Base-by-base conservation (phyloP, 1,140 invertebrate genomes). In the Euura saliciscinereae region DNA sequence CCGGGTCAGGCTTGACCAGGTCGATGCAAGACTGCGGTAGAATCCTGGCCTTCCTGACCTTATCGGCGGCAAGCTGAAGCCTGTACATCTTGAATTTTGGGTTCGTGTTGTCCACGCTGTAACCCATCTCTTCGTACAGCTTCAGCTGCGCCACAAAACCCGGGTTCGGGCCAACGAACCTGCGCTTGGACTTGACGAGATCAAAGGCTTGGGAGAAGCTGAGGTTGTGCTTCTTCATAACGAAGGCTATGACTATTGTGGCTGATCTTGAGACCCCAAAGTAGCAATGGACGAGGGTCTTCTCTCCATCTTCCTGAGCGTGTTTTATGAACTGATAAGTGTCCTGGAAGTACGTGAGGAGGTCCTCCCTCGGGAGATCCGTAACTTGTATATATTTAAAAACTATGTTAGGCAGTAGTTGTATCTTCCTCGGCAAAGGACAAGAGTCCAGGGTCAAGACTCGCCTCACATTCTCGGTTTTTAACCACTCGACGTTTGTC, bases 211-310 rank as follows among this genome's bases (percentile, higher is more conserved):
- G 90, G 72, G 90, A 83, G 75, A 93, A 94, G 64, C 90, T 90
- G 71, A 95, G 87, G 3, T 90, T 82, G 80, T 94, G 90, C 77
- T 95, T 95, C 79, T 95, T 92, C 95, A 97, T 97, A 6, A 95
- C 84, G 80, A 93, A 96, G 6, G 93, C 95, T 74, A 96, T 93
- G 0, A 97, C 92, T 3, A 96, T 88, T 0, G 94, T 93, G 1
- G 94, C 93, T 78, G 95, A 96, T 72, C 96, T 88, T 2, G 95
- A 96, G n/a, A 97, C 92, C 28, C 95, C 95, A 81, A 92, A 95
- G 79, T 95, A 95, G 85, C 95, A 96, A 79, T 96, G 95, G 1
- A 96, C 93, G 8, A 96, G 85, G 4, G 96, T 89, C 74, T 85
- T 91, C 13, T 92, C 91, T 45, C 88, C 87, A 66, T 86, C 80